Conservation (phyloP, 2,113 vertebrate genomes). For the Zapus hudsonius region DNA sequence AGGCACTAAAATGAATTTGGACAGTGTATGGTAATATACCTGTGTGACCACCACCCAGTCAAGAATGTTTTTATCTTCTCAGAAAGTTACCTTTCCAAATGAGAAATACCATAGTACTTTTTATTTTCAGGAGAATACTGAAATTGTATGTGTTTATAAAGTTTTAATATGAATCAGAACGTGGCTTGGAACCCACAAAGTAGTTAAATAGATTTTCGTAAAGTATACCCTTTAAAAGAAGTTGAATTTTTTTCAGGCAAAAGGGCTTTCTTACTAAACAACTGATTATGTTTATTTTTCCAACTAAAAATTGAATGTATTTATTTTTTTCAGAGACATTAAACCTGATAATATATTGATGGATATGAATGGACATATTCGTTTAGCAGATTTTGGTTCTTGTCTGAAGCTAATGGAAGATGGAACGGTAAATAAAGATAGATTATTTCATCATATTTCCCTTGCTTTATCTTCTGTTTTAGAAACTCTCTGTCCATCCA, state of each 20-base stretch:
- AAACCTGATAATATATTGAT: constrained; percentile 98
- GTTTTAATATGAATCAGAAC: background rate
- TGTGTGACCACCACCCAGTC: background rate
- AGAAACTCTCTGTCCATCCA: background rate
- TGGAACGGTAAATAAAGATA: constrained; percentile 90
- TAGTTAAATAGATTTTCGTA: constrained; percentile 17
- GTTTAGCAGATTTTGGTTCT: constrained; percentile 98
- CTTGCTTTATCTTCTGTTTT: constrained; percentile 58
- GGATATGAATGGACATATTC: constrained; percentile 99
- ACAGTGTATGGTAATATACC: background rate
- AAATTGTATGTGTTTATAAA: background rate
- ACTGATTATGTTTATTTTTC: constrained; percentile 41
- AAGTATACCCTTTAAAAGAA: background rate
- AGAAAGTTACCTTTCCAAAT: background rate
- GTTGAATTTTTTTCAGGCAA: constrained; percentile 42
- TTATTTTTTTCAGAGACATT: constrained; percentile 92
- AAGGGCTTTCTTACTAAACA: background rate
- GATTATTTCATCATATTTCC: constrained; percentile 34
- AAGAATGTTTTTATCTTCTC: background rate
- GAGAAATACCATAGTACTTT: constrained; percentile 27
- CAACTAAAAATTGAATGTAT: constrained; percentile 67
- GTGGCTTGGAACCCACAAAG: constrained; percentile 5
- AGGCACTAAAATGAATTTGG: background rate
- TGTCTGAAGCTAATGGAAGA: constrained; percentile 99
- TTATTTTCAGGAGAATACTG: background rate